These are phyloP conservation scores for Antigone vipio DNA, from an alignment of 2,113 vertebrate genomes.

Conservation along the genomic window DNA sequence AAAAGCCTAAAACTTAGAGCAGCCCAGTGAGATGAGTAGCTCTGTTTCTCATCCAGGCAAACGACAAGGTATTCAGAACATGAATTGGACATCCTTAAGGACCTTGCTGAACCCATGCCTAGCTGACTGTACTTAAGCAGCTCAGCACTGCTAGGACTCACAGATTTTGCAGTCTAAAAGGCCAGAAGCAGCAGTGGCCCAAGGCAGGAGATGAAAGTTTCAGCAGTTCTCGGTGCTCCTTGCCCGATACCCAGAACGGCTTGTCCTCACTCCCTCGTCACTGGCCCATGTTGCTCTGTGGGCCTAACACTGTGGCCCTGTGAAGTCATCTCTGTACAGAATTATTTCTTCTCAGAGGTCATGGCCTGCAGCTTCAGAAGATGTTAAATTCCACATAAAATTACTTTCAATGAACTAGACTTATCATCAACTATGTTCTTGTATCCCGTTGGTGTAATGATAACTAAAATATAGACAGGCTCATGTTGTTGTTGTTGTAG, in stretches of 20 bases:
- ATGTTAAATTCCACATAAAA: not conserved
- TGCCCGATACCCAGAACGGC: not conserved
- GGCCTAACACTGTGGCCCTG: not conserved
- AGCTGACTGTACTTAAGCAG: not conserved
- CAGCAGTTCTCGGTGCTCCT: not conserved
- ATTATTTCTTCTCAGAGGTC: not conserved
- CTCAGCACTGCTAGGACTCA: not conserved
- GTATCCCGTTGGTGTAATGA: not conserved
- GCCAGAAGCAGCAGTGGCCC: not conserved
- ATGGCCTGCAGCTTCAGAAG: not conserved
- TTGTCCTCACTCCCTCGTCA: not conserved
- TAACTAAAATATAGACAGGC: not conserved
- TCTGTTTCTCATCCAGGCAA: not conserved
- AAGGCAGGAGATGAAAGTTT: not conserved
- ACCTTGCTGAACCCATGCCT: not conserved
- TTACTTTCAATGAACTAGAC: not conserved
- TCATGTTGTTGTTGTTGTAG: not conserved
- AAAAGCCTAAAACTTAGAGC: not conserved
- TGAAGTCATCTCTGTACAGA: not conserved
- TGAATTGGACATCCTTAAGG: not conserved
- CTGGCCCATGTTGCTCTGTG: fast-evolving
- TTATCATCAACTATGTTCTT: not conserved
- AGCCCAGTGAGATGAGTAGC: not conserved
- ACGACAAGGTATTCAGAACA: not conserved
- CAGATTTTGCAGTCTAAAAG: not conserved